Base-by-base conservation (phyloP, 2,888 invertebrate genomes). In the Brachypalpus laphriformis region DNA sequence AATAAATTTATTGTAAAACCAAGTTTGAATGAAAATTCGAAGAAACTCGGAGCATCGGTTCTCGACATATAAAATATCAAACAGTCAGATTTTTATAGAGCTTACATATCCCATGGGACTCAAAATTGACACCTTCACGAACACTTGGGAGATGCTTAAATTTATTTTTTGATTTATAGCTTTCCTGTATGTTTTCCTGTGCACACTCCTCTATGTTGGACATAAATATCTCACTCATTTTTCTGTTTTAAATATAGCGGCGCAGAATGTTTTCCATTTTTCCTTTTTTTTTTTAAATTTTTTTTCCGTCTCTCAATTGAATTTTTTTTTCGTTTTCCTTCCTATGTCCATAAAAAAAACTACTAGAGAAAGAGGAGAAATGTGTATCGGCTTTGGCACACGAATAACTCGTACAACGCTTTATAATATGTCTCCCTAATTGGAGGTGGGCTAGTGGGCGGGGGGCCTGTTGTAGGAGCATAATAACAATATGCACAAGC, bases 161-260 rank as follows among this genome's bases (percentile, higher is more conserved):
- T 34, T 28, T 49, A 22, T 65, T 25, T 11, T 7, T 25, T 54
- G 45, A 56, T 61, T 72, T 61, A 61, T 54, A 56, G 65, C 56
- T 75, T 65, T 34, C 1, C 65, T 45, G 45, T 34, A 42, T 75
- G 45, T 47, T 45, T 34, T 75, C 25, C 16, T 56, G 49, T 56
- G 45, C 31, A 22, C 56, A 31, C 37, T 47, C 20, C 7, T 18
- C 66, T 54, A 11, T 18, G 34, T 45, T 18, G 49, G 40, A 42
- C 49, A 61, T 18, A 54, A 70, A 77, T 61, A 37, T 54, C 42
- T 77, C 54, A 70, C 42, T 70, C 45, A 61, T 72, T 70, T 77
- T 61, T 51, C 61, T 54, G 70, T 77, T 68, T 77, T 61, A 70
- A 68, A 61, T 70, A 61, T 70, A 68, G 77, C 66, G 66, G 49